phyloP scores from a whole-genome alignment of 64 coral and sea anemone genomes.

The Dendronephthya gigantea region DNA sequence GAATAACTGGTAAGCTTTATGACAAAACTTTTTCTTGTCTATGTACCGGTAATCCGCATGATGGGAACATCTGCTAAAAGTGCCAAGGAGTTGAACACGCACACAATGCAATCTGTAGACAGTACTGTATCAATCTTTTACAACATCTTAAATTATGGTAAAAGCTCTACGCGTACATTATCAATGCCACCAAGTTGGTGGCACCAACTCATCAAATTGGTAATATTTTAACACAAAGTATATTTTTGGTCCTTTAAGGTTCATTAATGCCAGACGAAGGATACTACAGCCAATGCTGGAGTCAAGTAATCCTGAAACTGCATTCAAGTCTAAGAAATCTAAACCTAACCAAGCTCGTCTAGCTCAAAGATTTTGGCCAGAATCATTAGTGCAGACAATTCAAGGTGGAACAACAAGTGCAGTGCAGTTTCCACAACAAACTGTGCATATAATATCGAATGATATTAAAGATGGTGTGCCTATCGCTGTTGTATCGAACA shows the following conservation, averaged over 20 bases:
- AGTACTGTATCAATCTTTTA: no score
- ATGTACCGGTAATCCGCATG: no score
- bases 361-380: conserved; percentile 17
- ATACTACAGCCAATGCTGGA: conserved; percentile 10
- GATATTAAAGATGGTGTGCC: neutral
- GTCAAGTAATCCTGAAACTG: neutral
- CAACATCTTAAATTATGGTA: no score
- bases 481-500: neutral
- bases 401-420: neutral
- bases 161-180: no score
- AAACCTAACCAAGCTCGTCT: neutral
- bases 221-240: no score
- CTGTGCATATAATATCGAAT: neutral
- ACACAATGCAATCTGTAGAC: no score
- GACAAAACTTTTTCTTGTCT: neutral
- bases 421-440: neutral
- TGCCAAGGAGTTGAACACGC: no score
- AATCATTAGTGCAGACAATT: neutral
- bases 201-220: no score
- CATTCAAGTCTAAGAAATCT: neutral
- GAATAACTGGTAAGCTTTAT: conserved; percentile 79
- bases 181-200: no score
- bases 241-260: no score
- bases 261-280: conserved; percentile 11
- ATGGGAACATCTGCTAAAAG: no score